Base-by-base conservation (phyloP, 1,140 invertebrate species). In the Aphidius gifuensis region DNA sequence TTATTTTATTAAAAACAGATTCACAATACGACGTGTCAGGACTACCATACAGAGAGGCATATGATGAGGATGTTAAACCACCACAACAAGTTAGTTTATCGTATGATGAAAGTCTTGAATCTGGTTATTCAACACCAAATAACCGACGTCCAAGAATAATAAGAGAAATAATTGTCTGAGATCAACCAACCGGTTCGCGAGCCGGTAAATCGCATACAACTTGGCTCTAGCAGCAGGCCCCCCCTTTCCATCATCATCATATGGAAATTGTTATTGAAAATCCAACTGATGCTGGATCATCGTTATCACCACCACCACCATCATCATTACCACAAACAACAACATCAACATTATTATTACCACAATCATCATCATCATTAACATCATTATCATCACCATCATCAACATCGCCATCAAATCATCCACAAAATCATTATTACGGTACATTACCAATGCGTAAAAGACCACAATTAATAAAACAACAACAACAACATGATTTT, bases 1-100 rank as follows among this genome's bases (percentile, higher is more conserved):
- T 39, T 50, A 48, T 8, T 50, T 23, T 50, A 6, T 50, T 16
- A 50, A 23, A 50, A 50, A 59, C 83, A 94, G 93, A 96, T 85
- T 93, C 92, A 59, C 90, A 92, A 66, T 96, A 96, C 83, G 93
- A 96, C 79, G 92, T 96, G 68, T 94, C 90, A 76, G 93, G 93
- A 60, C 81, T 96, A 62, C 90, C 92, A 23, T 94, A 93, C 79
- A 87, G 90, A 80, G 90, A 92, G 69, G 89, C 87, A 69, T 85
- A 89, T 76, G 86, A 88, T 71, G 88, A 88, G 73, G 85, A 86
- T 69, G 71, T 82, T 60, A 90, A 92, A 74, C 88, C 88, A n/a
- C 87, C 89, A 56, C 89, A 90, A 72, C 91, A 93, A 76, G 86
- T 92, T 71, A 91, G 90, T 50, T 84, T 94, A 61, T 91, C 91